Evolutionary conservation across 2,797 vertebrate genomes (phyloP).

Genomic region (Lithobates sylvaticus): DNA sequence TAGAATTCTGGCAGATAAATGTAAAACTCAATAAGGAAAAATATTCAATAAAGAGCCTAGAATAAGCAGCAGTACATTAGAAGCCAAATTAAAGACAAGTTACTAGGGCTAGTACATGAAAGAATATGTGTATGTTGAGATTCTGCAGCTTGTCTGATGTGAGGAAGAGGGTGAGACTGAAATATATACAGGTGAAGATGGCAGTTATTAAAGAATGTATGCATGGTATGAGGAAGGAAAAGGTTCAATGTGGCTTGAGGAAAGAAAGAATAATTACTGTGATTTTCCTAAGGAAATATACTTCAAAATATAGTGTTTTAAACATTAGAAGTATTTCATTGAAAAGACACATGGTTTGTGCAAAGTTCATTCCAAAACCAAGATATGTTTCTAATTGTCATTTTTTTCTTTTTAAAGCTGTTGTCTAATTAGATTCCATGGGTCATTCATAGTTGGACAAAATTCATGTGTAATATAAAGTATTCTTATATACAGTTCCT

Average conservation of each 20-base stretch:
- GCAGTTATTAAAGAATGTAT: not conserved
- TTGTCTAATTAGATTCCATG: not conserved
- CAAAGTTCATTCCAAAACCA: not conserved
- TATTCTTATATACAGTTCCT: not conserved
- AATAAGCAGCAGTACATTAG: not conserved
- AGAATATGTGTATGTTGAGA: conserved; percentile 19
- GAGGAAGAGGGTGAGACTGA: not conserved
- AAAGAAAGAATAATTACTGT: not conserved
- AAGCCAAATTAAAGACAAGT: not conserved
- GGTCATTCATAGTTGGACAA: not conserved
- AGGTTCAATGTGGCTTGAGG: not conserved
- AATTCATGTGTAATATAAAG: not conserved
- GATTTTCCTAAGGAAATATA: not conserved
- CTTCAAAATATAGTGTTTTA: not conserved
- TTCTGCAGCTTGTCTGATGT: not conserved
- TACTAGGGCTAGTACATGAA: not conserved
- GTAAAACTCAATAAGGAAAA: not conserved
- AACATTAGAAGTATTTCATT: not conserved
- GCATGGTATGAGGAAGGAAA: not conserved
- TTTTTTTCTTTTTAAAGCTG: not conserved
- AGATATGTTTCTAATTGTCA: not conserved
- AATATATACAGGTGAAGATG: not conserved
- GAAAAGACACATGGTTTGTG: not conserved
- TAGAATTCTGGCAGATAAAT: not conserved
- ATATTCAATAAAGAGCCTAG: not conserved